Evolutionary conservation across 2,113 vertebrate genomes (phyloP), one percentile per base, ranked within the genome.

Genomic region (Syngnathus typhle): DNA sequence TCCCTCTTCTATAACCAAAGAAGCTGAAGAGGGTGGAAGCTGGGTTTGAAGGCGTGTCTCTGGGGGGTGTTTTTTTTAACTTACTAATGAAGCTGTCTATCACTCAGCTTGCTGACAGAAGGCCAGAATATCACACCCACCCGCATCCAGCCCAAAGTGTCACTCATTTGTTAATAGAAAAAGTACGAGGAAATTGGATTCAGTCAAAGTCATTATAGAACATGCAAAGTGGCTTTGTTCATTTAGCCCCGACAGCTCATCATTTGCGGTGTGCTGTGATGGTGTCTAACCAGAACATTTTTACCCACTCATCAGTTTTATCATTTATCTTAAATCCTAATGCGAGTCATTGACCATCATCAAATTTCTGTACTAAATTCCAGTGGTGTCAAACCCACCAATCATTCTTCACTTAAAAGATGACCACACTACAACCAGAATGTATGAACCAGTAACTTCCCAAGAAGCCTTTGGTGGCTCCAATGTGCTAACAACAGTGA

Each of bases 51-150:
- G 85, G 79, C 73, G 71, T 81, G 78, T 88, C 84, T 78, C 54
- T 0, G 44, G 70, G 80, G 27, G 73, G 54, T 56, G 60, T 73
- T 73, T 76, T 84, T 90, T 91, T 85, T 32, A 32, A 90, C 80
- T 86, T 84, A 78, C 77, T 88, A 89, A 91, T 90, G 83, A 89
- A 91, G 87, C 84, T 91, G 87, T 89, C 89, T 16, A 44, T 87
- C 82, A 88, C 65, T 64, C 13, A 18, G 69, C 78, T 77, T 77
- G 80, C 83, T 82, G 83, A 89, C 88, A 89, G 87, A 85, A 83
- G 85, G 89, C 77, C 67, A 61, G 64, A 71, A 75, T 78, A 67
- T 78, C 51, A 68, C 70, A 75, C 77, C 82, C 79, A 87, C 79
- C 74, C 46, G 64, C 70, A 75, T 76, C 82, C 79, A 86, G 78